phyloP scores from a whole-genome alignment of 2,797 vertebrate species.

The Rhynchonycteris naso region DNA sequence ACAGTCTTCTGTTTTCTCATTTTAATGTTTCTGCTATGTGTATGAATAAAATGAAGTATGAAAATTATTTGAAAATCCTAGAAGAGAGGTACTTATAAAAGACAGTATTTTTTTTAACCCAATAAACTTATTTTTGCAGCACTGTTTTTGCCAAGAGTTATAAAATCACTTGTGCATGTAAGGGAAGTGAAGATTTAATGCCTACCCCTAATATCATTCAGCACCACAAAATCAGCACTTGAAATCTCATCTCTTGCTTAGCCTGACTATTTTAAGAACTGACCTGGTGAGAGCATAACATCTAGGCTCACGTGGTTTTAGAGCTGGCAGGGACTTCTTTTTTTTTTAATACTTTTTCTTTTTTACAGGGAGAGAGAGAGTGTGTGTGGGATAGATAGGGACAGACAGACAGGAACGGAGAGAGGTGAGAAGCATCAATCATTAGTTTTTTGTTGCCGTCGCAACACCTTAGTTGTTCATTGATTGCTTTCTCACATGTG shows the following conservation, averaged over 20 bases:
- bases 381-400: no score
- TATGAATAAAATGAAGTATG: slow-evolving; percentile 47
- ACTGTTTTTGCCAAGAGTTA: slow-evolving; percentile 71
- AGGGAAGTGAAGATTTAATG: slow-evolving; percentile 52
- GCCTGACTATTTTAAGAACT: slow-evolving; percentile 61
- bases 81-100: slow-evolving; percentile 59
- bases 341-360: no score
- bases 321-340: slow-evolving; percentile 28
- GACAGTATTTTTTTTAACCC: slow-evolving; percentile 61
- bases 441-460: no score
- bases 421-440: no score
- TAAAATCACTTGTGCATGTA: slow-evolving; percentile 72
- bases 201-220: slow-evolving; percentile 37
- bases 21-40: slow-evolving; percentile 52
- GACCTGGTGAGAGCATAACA: slow-evolving; percentile 53
- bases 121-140: slow-evolving; percentile 79
- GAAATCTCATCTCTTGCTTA: slow-evolving; percentile 65
- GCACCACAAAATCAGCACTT: slow-evolving; percentile 47
- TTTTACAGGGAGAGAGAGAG: no score
- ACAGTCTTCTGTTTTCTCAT: background rate
- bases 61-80: slow-evolving; percentile 57
- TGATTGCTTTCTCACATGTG: no score
- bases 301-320: slow-evolving; percentile 21
- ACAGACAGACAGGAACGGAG: no score
- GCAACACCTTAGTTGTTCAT: no score